phyloP scores from a whole-genome alignment of 2,888 invertebrate species.

The Oligia strigilis region DNA sequence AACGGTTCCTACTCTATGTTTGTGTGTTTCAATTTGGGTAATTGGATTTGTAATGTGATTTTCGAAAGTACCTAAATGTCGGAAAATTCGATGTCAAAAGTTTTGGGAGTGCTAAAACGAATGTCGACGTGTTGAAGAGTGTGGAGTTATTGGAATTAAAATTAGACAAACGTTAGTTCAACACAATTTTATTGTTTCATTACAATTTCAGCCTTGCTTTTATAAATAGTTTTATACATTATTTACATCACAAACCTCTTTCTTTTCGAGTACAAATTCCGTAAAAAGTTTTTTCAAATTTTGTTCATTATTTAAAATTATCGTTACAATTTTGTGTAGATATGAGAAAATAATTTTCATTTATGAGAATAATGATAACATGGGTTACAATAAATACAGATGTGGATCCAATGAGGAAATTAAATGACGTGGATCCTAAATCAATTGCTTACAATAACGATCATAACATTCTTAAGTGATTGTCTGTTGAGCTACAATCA shows the following conservation, averaged over 20 bases:
- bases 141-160: constrained; percentile 44
- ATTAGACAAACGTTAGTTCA: constrained; percentile 75
- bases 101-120: constrained; percentile 12
- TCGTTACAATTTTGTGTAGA: constrained; percentile 73
- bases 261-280: constrained; percentile 86
- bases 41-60: constrained; percentile 35
- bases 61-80: constrained; percentile 22
- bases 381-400: constrained; percentile 75
- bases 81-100: constrained; percentile 16
- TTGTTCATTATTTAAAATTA: constrained; percentile 70
- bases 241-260: constrained; percentile 86
- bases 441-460: constrained; percentile 82
- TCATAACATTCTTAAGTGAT: constrained; percentile 89
- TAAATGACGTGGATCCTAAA: constrained; percentile 71
- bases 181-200: constrained; percentile 90
- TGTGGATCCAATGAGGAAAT: constrained; percentile 71
- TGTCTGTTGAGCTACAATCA: constrained; percentile 87
- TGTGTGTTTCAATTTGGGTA: constrained; percentile 50
- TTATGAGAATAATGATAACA: constrained; percentile 76
- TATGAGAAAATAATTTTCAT: constrained; percentile 82
- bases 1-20: constrained; percentile 31
- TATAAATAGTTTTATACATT: constrained; percentile 88
- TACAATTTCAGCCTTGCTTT: constrained; percentile 90
- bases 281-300: constrained; percentile 83
- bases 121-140: neutral